A percentile compares a stretch with the other conserved stretches of the same genome.
Conservation (phyloP, 2,797 vertebrate species). For the Smutsia gigantea region DNA sequence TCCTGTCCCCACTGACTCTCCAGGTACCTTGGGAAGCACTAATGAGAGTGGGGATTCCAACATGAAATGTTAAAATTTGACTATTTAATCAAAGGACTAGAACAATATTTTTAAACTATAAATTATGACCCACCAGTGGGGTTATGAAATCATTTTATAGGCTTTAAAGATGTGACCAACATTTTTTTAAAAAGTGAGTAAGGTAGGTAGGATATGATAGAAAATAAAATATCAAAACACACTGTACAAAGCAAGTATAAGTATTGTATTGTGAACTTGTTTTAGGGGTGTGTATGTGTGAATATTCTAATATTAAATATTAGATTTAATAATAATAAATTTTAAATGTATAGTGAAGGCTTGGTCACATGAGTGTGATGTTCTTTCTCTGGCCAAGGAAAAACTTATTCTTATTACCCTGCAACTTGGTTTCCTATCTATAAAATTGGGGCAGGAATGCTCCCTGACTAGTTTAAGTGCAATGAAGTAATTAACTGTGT, state of each 20-base stretch:
- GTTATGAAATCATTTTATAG: background rate
- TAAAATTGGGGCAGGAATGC: background rate
- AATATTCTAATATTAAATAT: too few species aligned
- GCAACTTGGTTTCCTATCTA: background rate
- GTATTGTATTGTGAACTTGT: background rate
- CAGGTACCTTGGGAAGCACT: background rate
- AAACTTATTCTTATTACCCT: background rate
- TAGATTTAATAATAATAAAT: too few species aligned
- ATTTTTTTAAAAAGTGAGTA: background rate
- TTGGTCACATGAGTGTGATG: background rate
- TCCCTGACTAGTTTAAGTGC: background rate
- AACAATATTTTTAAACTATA: background rate
- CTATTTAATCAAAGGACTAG: background rate
- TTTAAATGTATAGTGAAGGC: background rate
- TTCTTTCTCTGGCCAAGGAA: background rate
- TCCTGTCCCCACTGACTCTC: background rate
- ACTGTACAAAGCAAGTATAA: background rate
- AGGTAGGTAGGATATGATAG: background rate
- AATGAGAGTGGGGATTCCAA: background rate
- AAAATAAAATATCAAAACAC: background rate
- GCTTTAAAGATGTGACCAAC: background rate
- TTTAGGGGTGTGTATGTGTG: background rate
- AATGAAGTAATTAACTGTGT: background rate
- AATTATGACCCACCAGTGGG: background rate
- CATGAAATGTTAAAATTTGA: background rate